Evolutionary conservation across 2,797 vertebrate species (phyloP).

Genomic region (Esox masquinongy): DNA sequence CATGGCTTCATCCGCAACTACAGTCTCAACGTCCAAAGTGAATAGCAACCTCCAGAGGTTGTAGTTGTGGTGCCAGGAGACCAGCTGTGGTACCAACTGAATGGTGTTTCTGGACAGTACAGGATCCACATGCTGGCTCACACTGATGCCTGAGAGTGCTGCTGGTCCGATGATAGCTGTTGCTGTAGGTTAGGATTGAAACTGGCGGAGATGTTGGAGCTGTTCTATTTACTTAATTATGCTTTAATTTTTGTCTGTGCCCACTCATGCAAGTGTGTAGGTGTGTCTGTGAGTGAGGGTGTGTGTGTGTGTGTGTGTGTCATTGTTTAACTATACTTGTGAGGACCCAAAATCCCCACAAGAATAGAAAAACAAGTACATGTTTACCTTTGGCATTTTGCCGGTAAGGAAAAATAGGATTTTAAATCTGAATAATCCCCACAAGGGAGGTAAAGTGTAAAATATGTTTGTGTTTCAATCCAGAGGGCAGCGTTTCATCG

Average conservation of each 20-base stretch:
- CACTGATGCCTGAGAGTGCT: slow-evolving; percentile 7
- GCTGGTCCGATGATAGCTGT: not conserved
- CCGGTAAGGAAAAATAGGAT: too few species aligned
- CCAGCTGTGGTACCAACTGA: not conserved
- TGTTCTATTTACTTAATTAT: not conserved
- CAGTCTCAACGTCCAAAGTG: slow-evolving; percentile 23
- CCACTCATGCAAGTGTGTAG: slow-evolving; percentile 2
- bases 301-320: slow-evolving; percentile 9
- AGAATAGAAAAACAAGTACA: too few species aligned
- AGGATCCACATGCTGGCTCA: slow-evolving; percentile 15
- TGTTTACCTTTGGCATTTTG: too few species aligned
- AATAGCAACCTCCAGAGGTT: not conserved
- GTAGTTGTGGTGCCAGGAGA: not conserved
- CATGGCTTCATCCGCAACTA: slow-evolving; percentile 36
- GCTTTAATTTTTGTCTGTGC: not conserved
- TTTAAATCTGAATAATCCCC: too few species aligned
- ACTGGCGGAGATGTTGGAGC: not conserved
- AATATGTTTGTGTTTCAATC: not conserved
- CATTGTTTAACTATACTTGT: too few species aligned
- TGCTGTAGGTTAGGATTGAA: slow-evolving; percentile 2
- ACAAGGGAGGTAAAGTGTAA: too few species aligned
- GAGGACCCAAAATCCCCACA: too few species aligned
- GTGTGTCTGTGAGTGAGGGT: slow-evolving; percentile 2
- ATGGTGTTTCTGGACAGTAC: slow-evolving; percentile 6
- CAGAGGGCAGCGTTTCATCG: not conserved